Base-by-base conservation (phyloP, 2,888 invertebrate genomes). In the Eledona agricola region DNA sequence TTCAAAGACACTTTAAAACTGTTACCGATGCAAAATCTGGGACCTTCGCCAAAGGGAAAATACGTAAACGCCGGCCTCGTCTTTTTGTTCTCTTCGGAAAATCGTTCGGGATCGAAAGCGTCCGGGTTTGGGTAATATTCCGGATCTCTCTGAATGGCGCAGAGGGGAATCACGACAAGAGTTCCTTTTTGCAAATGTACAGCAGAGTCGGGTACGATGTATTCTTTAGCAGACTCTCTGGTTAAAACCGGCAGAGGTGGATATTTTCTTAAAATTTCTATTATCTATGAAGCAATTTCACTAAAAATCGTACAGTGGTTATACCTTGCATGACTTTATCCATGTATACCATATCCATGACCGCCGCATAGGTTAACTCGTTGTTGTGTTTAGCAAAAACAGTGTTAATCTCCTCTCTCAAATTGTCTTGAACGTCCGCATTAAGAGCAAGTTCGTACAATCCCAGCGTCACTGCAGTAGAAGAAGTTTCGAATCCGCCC, bases 221-320 rank as follows among this genome's bases (percentile, higher is more conserved):
- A 76, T n/a, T 55, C 46, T 51, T 63, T 58, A 5, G 60, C 62
- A 40, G 64, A 63, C 16, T 52, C 12, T 17, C 70, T 55, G 9
- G 52, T 37, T 7, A 69, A n/a, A 1, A 63, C 26, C 1, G 65
- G 46, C 3, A 67, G 60, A 2, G 72, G 69, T 7, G 77, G 72
- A 47, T 71, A 71, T 38, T 71, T 64, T 16, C 77, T 58, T n/a
- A 77, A 60, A 0, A 74, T 71, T 64, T 77, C 77, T 71, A n/a
- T n/a, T n/a, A n/a, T n/a, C n/a, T n/a, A 64, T 34, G 58, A 66
- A 42, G 9, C 43, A 52, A 25, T 19, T 32, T 40, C 16, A n/a
- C 1, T 15, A 5, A 25, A 15, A 23, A 49, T 23, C 5, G 16
- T 20, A 12, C 38, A 46, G 46, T 37, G n/a, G n/a, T 13, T 10